Evolutionary conservation across 2,888 invertebrate species (phyloP), one percentile per base, ranked within the genome.

Genomic region (Osmoderma eremita): DNA sequence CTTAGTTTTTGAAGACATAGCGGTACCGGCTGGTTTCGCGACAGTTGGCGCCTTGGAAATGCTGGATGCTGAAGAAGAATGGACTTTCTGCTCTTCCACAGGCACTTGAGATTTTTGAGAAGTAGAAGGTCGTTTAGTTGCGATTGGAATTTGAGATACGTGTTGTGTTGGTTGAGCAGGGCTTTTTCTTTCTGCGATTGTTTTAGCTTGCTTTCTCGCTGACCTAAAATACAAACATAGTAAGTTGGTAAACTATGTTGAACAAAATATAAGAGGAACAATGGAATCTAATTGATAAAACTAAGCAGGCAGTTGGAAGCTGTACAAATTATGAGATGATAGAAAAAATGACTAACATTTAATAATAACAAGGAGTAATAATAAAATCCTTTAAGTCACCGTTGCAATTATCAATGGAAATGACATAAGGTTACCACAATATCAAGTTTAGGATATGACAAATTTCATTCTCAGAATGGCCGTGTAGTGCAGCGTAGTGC

Each of bases 41-140:
- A 18, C 58, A 4, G 45, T n/a, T 41, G 45, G 18, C 13, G 41
- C 22, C 13, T 48, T 66, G 8, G 49, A 42, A 41, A 13, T 51
- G 22, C 51, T 66, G 1, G 58, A 49, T 61, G 65, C 41, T n/a
- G 58, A 45, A 3, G 65, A 50, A 1, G 65, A 30, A 18, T 38
- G 49, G 12, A 48, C 24, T 22, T 65, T 36, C 6, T 13, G 15
- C 3, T 66, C 50, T 50, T 66, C 58, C 3, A 13, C 20, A 8
- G 3, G 20, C 8, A 48, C 1, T 17, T 58, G 58, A 22, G 15
- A 61, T 41, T 61, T 49, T 20, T 61, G 61, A 36, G 36, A 22
- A 13, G 65, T 20, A 8, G 50, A 12, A n/a, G 68, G 68, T 51
- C 64, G 58, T 61, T 61, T 68, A n/a, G 50, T 42, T 3, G 62